A percentile compares a stretch with the other conserved stretches of the same genome.
Evolutionary conservation across 2,888 invertebrate species (phyloP).

Genomic region (Drosophila quinaria): DNA sequence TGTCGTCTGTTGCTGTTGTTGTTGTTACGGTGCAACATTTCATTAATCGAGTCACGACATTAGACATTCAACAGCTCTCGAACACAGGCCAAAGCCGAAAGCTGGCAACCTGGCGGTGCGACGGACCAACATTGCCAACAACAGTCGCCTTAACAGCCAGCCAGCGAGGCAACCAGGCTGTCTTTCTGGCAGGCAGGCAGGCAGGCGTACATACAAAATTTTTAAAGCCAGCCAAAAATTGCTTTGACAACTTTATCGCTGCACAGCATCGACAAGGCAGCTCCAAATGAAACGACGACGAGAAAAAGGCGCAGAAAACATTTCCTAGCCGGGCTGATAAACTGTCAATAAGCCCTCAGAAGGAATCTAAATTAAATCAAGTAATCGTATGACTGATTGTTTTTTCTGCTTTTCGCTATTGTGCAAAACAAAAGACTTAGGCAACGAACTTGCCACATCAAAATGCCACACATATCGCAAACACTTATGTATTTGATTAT

Average conservation of each 20-base stretch:
- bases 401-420: slow-evolving; percentile 10
- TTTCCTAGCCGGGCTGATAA: slow-evolving; percentile 69
- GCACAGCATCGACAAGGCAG: slow-evolving; percentile 74
- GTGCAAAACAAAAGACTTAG: slow-evolving; percentile 67
- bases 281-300: slow-evolving; percentile 36
- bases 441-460: slow-evolving; percentile 65
- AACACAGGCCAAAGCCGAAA: slow-evolving; percentile 43
- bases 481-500: slow-evolving; percentile 45
- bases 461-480: slow-evolving; percentile 67
- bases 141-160: slow-evolving; percentile 36
- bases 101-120: slow-evolving; percentile 21
- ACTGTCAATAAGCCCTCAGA: slow-evolving; percentile 71
- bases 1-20: slow-evolving; percentile 29
- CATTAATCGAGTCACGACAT: slow-evolving; percentile 80
- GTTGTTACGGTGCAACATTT: slow-evolving; percentile 67
- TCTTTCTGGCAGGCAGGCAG: slow-evolving; percentile 13
- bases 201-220: slow-evolving; percentile 65
- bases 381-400: slow-evolving; percentile 73
- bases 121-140: slow-evolving; percentile 36
- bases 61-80: slow-evolving; percentile 75
- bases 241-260: slow-evolving; percentile 79
- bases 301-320: slow-evolving; percentile 57
- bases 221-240: slow-evolving; percentile 73
- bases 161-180: slow-evolving; percentile 27
- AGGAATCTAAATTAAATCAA: slow-evolving; percentile 80